Evolutionary conservation across 2,797 vertebrate species (phyloP).

Genomic region (Phoeniculus purpureus): DNA sequence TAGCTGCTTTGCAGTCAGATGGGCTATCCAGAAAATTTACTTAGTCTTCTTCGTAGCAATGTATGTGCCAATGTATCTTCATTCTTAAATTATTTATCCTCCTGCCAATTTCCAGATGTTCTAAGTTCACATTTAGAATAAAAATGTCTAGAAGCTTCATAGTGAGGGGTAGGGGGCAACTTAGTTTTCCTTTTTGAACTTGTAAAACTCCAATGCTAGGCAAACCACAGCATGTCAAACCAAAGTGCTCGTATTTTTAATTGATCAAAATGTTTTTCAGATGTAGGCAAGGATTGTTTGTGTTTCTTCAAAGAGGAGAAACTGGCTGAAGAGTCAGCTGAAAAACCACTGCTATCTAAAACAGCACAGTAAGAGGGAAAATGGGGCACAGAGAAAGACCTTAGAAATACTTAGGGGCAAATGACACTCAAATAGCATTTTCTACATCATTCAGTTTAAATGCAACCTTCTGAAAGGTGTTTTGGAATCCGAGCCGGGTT

Average conservation of each 20-base stretch:
- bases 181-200: neutral
- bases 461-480: conserved; percentile 5
- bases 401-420: neutral
- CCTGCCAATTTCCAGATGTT: neutral
- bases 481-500: neutral
- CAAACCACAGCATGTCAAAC: neutral
- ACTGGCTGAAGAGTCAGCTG: neutral
- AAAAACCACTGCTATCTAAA: neutral
- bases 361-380: neutral
- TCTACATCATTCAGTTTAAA: conserved; percentile 12
- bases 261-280: neutral
- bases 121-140: neutral
- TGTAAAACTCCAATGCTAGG: neutral
- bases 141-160: neutral
- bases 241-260: neutral
- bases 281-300: neutral
- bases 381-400: neutral
- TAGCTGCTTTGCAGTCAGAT: neutral
- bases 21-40: neutral
- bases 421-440: neutral
- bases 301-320: neutral
- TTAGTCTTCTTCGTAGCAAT: neutral
- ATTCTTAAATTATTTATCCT: neutral
- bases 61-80: neutral
- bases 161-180: rapidly evolving